A percentile compares a stretch with the other conserved stretches of the same genome.
Conservation (phyloP, 2,888 invertebrate species). For the Zygothrica quintamaculata region DNA sequence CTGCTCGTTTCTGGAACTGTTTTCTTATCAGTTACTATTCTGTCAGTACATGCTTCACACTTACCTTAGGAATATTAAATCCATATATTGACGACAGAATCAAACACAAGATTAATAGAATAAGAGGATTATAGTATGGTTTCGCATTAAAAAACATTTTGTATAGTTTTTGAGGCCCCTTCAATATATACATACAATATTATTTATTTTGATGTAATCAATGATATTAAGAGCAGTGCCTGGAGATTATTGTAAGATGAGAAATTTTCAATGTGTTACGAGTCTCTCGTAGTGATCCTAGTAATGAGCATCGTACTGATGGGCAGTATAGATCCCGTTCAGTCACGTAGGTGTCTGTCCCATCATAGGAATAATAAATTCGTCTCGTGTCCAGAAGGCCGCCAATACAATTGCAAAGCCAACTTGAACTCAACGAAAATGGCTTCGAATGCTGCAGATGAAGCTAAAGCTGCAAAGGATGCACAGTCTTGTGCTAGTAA, state of each 20-base stretch:
- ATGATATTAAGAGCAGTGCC: conserved; percentile 17
- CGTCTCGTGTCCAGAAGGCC: neutral
- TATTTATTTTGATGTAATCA: neutral
- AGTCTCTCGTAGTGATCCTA: conserved; percentile 18
- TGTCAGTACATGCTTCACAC: neutral
- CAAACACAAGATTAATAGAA: neutral
- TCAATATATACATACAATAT: neutral
- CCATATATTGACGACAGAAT: neutral
- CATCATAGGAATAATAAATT: neutral
- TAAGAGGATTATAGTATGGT: neutral
- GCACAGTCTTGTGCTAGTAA: conserved; percentile 24
- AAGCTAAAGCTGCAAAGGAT: conserved; percentile 42
- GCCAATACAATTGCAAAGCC: conserved; percentile 10
- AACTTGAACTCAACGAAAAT: conserved; percentile 34
- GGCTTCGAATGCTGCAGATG: conserved; percentile 30
- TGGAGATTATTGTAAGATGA: conserved; percentile 43
- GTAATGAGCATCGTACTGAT: conserved; percentile 34
- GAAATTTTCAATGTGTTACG: conserved; percentile 52
- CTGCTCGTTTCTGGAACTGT: conserved; percentile 3
- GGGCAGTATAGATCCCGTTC: neutral
- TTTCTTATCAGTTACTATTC: too few species aligned
- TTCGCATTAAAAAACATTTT: conserved; percentile 25
- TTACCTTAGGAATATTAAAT: conserved; percentile 27
- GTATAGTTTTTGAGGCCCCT: neutral
- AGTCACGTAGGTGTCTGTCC: neutral